phyloP scores from a whole-genome alignment of 2,113 vertebrate genomes.

The Mormyrus lacerda region DNA sequence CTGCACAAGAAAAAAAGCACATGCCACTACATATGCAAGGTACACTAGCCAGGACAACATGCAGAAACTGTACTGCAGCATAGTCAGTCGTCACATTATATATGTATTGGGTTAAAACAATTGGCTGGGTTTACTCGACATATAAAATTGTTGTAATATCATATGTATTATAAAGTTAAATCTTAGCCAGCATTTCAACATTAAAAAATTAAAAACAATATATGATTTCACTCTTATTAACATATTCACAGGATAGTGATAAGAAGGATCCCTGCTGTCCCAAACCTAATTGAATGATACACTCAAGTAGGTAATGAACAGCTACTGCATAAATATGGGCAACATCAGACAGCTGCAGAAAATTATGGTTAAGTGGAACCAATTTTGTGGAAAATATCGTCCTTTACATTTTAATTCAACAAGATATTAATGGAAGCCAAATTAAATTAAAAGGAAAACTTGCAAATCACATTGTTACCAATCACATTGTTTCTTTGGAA shows the following conservation, averaged over 20 bases:
- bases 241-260: not conserved
- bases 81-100: too few species aligned
- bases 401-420: constrained; percentile 4
- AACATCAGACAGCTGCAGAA: constrained; percentile 22
- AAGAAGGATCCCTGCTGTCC: constrained; percentile 16
- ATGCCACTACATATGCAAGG: too few species aligned
- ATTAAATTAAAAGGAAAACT: not conserved
- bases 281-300: constrained; percentile 36
- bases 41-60: too few species aligned
- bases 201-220: too few species aligned
- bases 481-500: not conserved
- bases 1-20: too few species aligned
- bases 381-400: constrained; percentile 21
- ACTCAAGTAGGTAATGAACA: constrained; percentile 32
- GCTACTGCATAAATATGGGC: constrained; percentile 30
- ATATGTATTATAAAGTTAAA: too few species aligned
- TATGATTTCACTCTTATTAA: too few species aligned
- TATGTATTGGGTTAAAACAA: too few species aligned
- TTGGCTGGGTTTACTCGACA: too few species aligned
- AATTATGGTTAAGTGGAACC: constrained; percentile 16
- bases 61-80: too few species aligned
- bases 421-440: not conserved
- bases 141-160: too few species aligned
- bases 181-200: too few species aligned
- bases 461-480: not conserved